Percentiles rank a stretch among this genome's conserved stretches.
Evolutionary conservation across 2,797 vertebrate species (phyloP).

Genomic region (Muraenolepis orangiensis): DNA sequence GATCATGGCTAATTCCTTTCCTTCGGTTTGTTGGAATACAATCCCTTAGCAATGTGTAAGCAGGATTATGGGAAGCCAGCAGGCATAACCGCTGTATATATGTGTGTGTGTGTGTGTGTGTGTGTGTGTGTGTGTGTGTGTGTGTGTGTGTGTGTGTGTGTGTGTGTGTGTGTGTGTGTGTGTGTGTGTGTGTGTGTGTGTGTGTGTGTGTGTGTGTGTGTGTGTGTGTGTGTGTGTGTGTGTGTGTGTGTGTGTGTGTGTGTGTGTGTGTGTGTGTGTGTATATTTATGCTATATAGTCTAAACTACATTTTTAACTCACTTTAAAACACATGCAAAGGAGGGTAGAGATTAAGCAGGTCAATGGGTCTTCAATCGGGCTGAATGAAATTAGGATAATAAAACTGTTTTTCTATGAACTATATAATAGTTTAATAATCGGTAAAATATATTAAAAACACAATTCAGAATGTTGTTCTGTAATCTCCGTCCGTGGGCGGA

Average conservation of each 20-base stretch:
- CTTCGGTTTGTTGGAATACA: slow-evolving; percentile 27
- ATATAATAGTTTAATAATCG: background rate
- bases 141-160: too few species aligned
- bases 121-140: too few species aligned
- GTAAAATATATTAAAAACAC: background rate
- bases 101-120: background rate
- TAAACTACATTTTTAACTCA: too few species aligned
- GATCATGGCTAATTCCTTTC: slow-evolving; percentile 50
- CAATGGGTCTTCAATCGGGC: background rate
- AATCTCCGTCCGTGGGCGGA: background rate
- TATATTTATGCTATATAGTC: too few species aligned
- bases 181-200: too few species aligned
- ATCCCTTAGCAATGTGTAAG: slow-evolving; percentile 24
- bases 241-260: too few species aligned
- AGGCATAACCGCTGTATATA: slow-evolving; percentile 19
- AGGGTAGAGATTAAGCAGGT: background rate
- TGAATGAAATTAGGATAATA: background rate
- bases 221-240: background rate
- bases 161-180: background rate
- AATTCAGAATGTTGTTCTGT: background rate
- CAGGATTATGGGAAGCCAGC: slow-evolving; percentile 40
- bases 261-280: too few species aligned
- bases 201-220: too few species aligned
- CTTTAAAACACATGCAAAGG: background rate
- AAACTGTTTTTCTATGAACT: background rate